Evolutionary conservation across 2,113 vertebrate genomes (phyloP), one percentile per base, ranked within the genome.

Genomic region (Gasterosteus aculeatus): DNA sequence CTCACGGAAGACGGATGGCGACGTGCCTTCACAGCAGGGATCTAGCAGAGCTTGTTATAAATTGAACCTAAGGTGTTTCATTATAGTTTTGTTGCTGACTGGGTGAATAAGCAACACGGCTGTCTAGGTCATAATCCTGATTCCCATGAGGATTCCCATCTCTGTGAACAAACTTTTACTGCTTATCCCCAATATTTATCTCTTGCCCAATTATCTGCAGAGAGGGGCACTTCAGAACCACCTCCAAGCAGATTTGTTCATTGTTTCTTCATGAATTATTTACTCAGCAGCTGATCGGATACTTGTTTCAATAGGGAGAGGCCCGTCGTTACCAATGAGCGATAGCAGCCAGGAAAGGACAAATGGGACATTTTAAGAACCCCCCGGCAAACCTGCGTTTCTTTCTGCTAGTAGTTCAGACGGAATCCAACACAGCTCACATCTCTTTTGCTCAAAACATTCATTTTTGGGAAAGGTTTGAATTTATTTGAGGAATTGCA

Each of bases 251-350:
- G 74, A 83, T 88, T 81, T 75, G 31, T 57, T 75, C 78, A 38
- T 81, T 88, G 82, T 72, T 82, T 60, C 69, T 72, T 86, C 79
- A 92, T 91, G 81, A 94, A 93, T 93, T 91, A 93, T 94, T 91
- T 83, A 79, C 76, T 71, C 53, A 1, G 75, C 58, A 72, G 79
- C 62, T 76, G 87, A 93, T 83, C 68, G 22, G 7, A 35, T 68
- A 53, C 53, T 66, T 84, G 78, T 77, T 84, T 91, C 87, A 74
- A 89, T 85, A 89, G 75, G 70, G 79, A 59, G 85, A 87, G 72
- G 73, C 46, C 14, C 66, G 78, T 84, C 77, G 90, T 90, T 81
- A 88, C 54, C 81, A 75, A 81, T 80, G 85, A 91, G 86, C 76
- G 65, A 72, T 9, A 72, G 69, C 51, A 80, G 58, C 66, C 18